Evolutionary conservation across 1,140 invertebrate species (phyloP).

Genomic region (Pseudomyrmex cubaensis): DNA sequence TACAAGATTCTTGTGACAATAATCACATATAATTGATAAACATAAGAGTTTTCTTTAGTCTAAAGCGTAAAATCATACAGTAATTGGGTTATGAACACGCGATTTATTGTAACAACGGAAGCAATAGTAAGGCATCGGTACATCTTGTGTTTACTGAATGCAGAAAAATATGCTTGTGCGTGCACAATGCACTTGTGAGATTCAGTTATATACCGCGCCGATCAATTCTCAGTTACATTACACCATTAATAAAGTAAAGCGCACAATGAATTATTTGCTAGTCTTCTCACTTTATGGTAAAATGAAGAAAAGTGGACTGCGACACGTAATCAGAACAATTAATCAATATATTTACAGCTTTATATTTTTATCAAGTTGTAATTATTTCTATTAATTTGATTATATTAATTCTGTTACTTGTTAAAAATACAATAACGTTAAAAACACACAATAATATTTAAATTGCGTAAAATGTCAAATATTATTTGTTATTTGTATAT

Average conservation of each 20-base stretch:
- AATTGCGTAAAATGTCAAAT: neutral
- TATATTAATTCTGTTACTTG: neutral
- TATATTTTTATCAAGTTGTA: neutral
- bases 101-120: conserved; percentile 37
- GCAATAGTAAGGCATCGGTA: conserved; percentile 55
- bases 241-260: conserved; percentile 18
- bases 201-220: conserved; percentile 38
- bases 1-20: conserved; percentile 11
- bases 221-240: conserved; percentile 39
- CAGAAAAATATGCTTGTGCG: conserved; percentile 26
- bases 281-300: neutral
- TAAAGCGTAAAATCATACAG: conserved; percentile 20
- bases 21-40: conserved; percentile 13
- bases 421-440: neutral
- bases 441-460: neutral
- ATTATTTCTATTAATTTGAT: neutral
- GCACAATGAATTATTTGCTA: neutral
- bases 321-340: neutral
- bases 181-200: neutral
- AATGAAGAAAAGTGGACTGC: neutral
- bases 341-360: neutral
- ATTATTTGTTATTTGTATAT: no score
- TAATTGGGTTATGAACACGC: neutral
- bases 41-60: neutral
- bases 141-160: conserved; percentile 51